A percentile compares a stretch with the other conserved stretches of the same genome.
Evolutionary conservation across 92 coral and sea anemone genomes (phyloP).

Genomic region (Porites cylindrica): DNA sequence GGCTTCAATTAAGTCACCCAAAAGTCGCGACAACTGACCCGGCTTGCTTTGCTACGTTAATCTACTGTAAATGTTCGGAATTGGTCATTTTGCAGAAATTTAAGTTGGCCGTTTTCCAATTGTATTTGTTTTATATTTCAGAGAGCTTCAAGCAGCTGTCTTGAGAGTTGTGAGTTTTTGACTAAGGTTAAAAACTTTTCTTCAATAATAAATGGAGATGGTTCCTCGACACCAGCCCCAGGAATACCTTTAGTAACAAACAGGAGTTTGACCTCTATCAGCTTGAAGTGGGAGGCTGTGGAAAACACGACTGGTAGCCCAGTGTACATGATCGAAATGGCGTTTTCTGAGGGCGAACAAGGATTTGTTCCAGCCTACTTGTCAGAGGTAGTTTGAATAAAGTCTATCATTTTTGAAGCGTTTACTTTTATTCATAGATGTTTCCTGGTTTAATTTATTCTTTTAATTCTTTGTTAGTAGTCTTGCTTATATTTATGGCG

Average conservation of each 20-base stretch:
- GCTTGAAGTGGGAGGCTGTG: conserved; percentile 30
- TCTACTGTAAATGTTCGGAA: background rate
- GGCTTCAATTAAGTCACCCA: too few species aligned
- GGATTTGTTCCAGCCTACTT: background rate
- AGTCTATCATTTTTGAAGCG: background rate
- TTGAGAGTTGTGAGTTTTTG: conserved; percentile 27
- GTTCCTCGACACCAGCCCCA: background rate
- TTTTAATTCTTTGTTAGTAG: too few species aligned
- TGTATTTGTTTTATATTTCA: background rate
- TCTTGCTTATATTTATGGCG: background rate
- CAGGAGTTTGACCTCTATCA: conserved; percentile 12
- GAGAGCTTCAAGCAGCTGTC: conserved; percentile 12
- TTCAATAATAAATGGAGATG: conserved; percentile 27
- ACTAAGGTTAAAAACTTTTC: background rate
- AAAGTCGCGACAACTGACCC: too few species aligned
- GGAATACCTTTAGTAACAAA: background rate
- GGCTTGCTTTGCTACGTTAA: too few species aligned
- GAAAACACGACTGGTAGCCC: conserved; percentile 5
- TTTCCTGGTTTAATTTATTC: too few species aligned
- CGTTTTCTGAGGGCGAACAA: background rate
- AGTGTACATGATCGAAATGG: conserved; percentile 31
- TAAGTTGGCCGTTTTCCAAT: background rate
- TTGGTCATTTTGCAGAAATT: background rate
- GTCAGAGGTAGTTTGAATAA: conserved; percentile 21
- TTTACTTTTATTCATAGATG: background rate